phyloP scores from a whole-genome alignment of 2,113 vertebrate genomes.

The Rafetus swinhoei region DNA sequence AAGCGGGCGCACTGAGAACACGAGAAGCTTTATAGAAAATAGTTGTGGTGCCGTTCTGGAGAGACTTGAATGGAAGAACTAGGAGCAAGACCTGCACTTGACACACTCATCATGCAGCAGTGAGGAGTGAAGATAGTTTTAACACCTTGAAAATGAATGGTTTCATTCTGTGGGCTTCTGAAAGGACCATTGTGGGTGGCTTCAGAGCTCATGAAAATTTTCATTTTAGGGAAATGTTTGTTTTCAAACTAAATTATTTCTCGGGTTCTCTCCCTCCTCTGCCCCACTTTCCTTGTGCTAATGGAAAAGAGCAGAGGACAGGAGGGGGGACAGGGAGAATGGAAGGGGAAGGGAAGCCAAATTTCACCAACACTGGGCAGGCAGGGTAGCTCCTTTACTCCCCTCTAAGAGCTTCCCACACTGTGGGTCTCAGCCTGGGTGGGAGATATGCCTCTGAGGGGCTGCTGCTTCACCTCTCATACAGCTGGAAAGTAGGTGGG shows the following conservation, averaged over 20 bases:
- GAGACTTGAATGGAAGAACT: not conserved
- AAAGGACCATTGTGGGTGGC: not conserved
- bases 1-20: not conserved
- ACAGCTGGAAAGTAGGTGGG: not conserved
- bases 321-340: not conserved
- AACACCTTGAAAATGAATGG: too few species aligned
- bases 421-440: not conserved
- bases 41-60: not conserved
- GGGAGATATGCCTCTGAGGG: not conserved
- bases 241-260: not conserved
- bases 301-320: too few species aligned
- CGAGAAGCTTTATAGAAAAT: not conserved
- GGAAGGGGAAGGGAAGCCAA: not conserved
- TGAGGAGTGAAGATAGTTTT: not conserved
- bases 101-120: not conserved
- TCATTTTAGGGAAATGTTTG: not conserved
- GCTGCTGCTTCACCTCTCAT: not conserved
- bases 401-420: not conserved
- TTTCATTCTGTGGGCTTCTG: too few species aligned
- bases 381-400: not conserved
- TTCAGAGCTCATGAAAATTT: not conserved
- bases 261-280: not conserved
- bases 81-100: not conserved
- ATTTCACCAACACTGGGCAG: not conserved
- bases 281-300: not conserved